phyloP scores from a whole-genome alignment of 1,140 invertebrate genomes.

The Planococcus citri region DNA sequence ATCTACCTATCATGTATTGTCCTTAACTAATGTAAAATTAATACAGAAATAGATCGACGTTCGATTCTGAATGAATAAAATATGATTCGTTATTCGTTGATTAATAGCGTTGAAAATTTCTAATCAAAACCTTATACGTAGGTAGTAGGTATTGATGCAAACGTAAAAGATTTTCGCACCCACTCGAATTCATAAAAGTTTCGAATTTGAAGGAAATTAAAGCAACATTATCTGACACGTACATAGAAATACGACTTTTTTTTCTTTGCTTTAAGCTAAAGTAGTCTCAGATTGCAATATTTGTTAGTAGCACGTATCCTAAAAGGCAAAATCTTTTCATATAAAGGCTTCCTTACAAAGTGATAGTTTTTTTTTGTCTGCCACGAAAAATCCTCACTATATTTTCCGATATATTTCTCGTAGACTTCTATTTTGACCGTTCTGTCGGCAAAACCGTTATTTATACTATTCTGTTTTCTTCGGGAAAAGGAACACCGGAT shows the following conservation, averaged over 20 bases:
- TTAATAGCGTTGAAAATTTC: too few relatives aligned
- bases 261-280: not conserved
- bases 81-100: too few relatives aligned
- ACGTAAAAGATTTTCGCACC: too few relatives aligned
- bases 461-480: not conserved
- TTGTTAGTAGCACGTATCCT: not conserved
- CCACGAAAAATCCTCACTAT: not conserved
- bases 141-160: too few relatives aligned
- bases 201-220: not conserved
- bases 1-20: too few relatives aligned
- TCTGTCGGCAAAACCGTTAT: constrained; percentile 6
- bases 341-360: not conserved
- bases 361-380: constrained; percentile 4
- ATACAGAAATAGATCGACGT: too few relatives aligned
- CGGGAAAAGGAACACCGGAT: constrained; percentile 5
- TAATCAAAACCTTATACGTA: too few relatives aligned
- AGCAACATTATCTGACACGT: not conserved
- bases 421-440: not conserved
- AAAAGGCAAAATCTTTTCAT: not conserved
- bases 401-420: constrained; percentile 1
- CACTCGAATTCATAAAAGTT: too few relatives aligned
- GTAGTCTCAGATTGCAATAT: not conserved
- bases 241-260: not conserved
- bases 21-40: too few relatives aligned
- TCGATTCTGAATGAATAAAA: too few relatives aligned